These are phyloP conservation scores for Amiota mariae DNA, from an alignment of 2,888 invertebrate species.

Conservation along the genomic window DNA sequence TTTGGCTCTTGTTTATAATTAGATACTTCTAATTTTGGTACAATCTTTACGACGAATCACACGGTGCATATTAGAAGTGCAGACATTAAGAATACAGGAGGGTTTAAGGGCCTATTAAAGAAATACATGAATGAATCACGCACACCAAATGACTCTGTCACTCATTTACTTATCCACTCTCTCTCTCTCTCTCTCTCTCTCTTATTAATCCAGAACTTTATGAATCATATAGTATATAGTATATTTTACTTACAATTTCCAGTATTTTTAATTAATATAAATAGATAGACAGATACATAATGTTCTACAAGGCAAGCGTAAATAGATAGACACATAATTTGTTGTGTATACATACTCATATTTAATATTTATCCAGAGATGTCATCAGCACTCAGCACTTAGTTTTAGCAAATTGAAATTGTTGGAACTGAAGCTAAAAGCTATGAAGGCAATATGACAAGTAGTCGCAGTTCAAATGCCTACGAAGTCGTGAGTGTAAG, in stretches of 20 bases:
- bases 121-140: no score
- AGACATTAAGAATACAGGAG: no score
- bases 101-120: no score
- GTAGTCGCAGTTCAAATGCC: constrained; percentile 59
- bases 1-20: no score
- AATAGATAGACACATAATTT: neutral
- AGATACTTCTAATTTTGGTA: constrained; percentile 13
- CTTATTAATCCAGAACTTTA: no score
- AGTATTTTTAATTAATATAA: constrained; percentile 16
- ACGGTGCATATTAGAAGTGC: neutral
- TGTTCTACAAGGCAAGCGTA: neutral
- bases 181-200: no score
- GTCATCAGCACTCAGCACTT: constrained; percentile 34
- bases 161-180: no score
- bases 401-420: constrained; percentile 27
- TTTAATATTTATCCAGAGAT: constrained; percentile 60
- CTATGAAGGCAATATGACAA: neutral
- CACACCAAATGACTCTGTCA: no score
- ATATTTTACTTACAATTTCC: neutral
- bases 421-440: constrained; percentile 15
- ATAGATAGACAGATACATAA: constrained; percentile 2
- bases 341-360: constrained; percentile 42
- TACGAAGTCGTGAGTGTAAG: constrained; percentile 45
- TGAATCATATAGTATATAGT: neutral
- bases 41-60: neutral